phyloP scores from a whole-genome alignment of 92 coral and sea anemone genomes.

The Umimayanthus kanabou region DNA sequence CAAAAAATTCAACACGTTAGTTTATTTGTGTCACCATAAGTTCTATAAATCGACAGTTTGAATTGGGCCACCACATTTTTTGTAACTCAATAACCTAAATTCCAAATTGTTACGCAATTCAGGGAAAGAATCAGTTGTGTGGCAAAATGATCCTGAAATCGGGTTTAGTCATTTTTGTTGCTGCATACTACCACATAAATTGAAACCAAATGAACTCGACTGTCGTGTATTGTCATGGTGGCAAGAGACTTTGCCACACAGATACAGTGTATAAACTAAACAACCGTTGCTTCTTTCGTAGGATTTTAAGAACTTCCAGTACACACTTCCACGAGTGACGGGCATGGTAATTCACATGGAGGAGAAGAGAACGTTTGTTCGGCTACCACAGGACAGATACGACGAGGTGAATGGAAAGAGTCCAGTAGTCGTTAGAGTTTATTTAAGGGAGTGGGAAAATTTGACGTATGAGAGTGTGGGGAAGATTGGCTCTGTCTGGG shows the following conservation, averaged over 20 bases:
- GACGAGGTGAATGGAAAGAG: slow-evolving; percentile 74
- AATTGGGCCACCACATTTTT: background rate
- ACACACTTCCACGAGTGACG: slow-evolving; percentile 89
- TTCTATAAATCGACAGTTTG: background rate
- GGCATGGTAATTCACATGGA: slow-evolving; percentile 96
- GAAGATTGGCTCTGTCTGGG: background rate
- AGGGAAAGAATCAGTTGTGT: too few relatives aligned
- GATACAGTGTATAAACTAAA: background rate
- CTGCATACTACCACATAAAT: background rate
- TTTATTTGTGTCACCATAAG: too few relatives aligned
- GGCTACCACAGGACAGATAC: slow-evolving; percentile 94
- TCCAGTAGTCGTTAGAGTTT: background rate
- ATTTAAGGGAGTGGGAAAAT: background rate
- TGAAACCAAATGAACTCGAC: background rate
- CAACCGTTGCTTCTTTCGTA: background rate
- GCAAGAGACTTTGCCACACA: background rate
- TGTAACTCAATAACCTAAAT: too few relatives aligned
- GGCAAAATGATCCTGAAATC: background rate
- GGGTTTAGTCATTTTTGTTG: background rate
- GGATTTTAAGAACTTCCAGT: slow-evolving; percentile 99
- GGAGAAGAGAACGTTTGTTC: slow-evolving; percentile 70
- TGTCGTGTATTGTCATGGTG: background rate
- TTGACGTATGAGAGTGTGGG: background rate
- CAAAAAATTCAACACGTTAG: too few relatives aligned
- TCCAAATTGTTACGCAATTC: background rate